Base-by-base conservation (phyloP, 2,888 invertebrate genomes). In the Drosophila incognita region DNA sequence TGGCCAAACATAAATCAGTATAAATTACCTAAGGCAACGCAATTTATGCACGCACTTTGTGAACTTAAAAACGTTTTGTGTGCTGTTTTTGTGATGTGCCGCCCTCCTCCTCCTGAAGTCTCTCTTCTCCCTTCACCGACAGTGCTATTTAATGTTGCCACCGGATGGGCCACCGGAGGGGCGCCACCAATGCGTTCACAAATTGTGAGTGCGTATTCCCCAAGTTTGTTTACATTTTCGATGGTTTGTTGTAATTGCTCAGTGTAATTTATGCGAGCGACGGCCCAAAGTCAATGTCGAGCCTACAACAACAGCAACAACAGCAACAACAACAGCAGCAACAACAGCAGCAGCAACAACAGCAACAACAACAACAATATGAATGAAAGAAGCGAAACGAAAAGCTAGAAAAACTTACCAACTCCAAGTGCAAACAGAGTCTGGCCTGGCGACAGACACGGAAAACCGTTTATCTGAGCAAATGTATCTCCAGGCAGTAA, bases 401-500 rank as follows among this genome's bases (percentile, higher is more conserved):
- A 62, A 52, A 67, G 58, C 21, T 65, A 60, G 60, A 69, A 68
- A 63, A 74, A 77, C 61, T 57, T 31, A 52, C 21, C 59, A 24
- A 42, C 24, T 48, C 61, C 60, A 70, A 69, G 60, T 68, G 70
- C 61, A 75, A 64, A 79, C 75, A 69, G 49, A 48, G 54, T 56
- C 60, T 49, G 64, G 54, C 72, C 62, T 38, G 54, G 54, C 72
- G 80, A 77, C 65, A 87, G 73, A 68, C 72, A 65, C 65, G 69
- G 62, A 73, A 74, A 72, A 75, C 35, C 69, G 76, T 80, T 80
- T 80, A 79, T 80, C 79, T 82, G 67, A 62, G 79, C 71, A 89
- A 87, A 89, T 87, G 84, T 86, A 87, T 82, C 84, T 89, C 76
- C 87, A 79, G 87, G 82, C 87, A 84, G 89, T 87, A 87, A 87